These are phyloP conservation scores for Gallinago undulata DNA, from an alignment of 2,113 vertebrate species.

Conservation along the genomic window DNA sequence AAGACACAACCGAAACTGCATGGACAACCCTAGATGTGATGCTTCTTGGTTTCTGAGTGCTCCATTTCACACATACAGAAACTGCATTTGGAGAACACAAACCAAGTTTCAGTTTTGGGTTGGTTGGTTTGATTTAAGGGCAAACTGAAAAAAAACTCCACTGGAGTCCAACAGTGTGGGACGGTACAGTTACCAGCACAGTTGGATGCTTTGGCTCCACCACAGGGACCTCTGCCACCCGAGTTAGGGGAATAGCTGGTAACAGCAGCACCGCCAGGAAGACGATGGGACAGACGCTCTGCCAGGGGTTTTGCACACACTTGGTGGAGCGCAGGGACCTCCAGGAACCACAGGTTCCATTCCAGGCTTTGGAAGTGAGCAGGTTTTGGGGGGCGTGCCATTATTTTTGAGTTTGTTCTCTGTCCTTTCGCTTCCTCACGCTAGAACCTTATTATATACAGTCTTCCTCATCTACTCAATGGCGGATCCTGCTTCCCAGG, in stretches of 20 bases:
- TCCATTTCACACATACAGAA: background rate
- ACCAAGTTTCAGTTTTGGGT: background rate
- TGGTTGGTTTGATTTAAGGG: background rate
- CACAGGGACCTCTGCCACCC: background rate
- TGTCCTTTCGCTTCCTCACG: background rate
- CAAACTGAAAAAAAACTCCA: background rate
- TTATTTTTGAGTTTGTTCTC: background rate
- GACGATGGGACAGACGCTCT: background rate
- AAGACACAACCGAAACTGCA: background rate
- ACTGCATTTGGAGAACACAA: background rate
- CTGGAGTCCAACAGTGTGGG: no score
- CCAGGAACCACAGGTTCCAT: background rate
- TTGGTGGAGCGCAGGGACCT: background rate
- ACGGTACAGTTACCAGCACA: accelerated
- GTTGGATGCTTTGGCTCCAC: background rate
- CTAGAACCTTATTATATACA: background rate
- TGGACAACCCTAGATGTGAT: background rate
- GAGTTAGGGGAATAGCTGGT: background rate
- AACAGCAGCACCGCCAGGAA: background rate
- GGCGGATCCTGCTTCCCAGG: background rate
- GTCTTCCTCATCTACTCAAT: background rate
- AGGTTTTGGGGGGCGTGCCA: background rate
- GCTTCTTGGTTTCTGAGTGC: background rate
- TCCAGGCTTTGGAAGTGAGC: background rate
- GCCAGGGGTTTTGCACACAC: background rate